Base-by-base conservation (phyloP, 2,113 vertebrate species). In the Merops nubicus region DNA sequence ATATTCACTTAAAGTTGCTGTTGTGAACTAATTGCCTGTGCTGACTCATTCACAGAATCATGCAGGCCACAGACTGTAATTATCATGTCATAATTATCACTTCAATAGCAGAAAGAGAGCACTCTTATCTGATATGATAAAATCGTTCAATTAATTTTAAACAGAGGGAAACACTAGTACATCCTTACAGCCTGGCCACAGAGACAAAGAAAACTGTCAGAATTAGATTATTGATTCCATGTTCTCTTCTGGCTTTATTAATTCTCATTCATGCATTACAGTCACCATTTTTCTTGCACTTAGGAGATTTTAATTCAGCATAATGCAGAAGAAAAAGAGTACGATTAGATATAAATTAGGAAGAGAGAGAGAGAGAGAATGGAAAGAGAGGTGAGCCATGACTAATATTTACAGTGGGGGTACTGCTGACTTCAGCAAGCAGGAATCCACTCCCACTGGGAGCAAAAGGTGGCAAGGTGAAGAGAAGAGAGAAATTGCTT, bases 141-240 rank as follows among this genome's bases (percentile, higher is more conserved):
- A 97, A 96, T 96, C 96, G 91, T 90, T 93, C 97, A 97, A 97
- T 97, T 97, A 97, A 91, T 97, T 97, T 97, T 97, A 89, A 97
- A 93, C 93, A 95, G 91, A 91, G 65, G 93, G 77, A 95, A 93
- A 96, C 79, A 88, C 73, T 63, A 60, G 88, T 96, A 96, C 90
- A 47, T 94, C 90, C 88, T 96, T 81, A 82, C n/a, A 94, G 85
- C 77, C 78, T 47, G 92, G 86, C 89, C 93, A 86, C 50, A 59
- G 89, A 96, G 96, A 97, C 95, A 97, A 96, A 96, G 97, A 28
- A 88, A 91, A 73, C 86, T 89, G 96, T 97, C 94, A 97, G 74
- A 75, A 85, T 82, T 68, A 95, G 90, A 91, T 95, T 97, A 95
- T 95, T 96, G 94, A 96, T 96, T 96, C 86, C 81, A 20, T 95